phyloP scores from a whole-genome alignment of 2,888 invertebrate genomes.

The Hirudinaria manillensis region DNA sequence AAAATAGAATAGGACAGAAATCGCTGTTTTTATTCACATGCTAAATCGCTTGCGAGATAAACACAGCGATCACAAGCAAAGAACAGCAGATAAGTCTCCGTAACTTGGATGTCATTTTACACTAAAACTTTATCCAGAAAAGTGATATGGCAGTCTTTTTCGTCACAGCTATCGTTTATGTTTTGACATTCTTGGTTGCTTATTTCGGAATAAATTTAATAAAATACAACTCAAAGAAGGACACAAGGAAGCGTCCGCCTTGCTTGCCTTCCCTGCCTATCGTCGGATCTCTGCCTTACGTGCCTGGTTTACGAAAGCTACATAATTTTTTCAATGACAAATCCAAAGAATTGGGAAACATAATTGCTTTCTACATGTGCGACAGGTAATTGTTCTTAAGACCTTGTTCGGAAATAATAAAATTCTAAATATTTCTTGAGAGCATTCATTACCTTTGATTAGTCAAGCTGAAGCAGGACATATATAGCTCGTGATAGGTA shows the following conservation, averaged over 20 bases:
- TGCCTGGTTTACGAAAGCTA: neutral
- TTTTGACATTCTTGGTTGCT: neutral
- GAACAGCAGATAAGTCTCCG: too few species aligned
- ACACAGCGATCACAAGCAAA: too few species aligned
- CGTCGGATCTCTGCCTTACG: neutral
- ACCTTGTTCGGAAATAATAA: too few species aligned
- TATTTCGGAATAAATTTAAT: neutral
- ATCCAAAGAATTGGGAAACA: slow-evolving; percentile 3
- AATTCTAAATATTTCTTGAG: too few species aligned
- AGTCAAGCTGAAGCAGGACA: too few species aligned
- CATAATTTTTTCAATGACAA: neutral
- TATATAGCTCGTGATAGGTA: too few species aligned
- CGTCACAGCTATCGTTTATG: neutral
- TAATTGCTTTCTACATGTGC: neutral
- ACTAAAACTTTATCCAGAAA: too few species aligned
- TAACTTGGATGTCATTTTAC: too few species aligned
- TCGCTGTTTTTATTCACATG: too few species aligned
- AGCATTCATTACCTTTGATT: too few species aligned
- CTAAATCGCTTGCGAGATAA: too few species aligned
- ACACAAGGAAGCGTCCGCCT: neutral
- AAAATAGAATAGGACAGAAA: too few species aligned
- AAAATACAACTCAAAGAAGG: neutral
- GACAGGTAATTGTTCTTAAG: neutral
- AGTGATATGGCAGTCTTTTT: neutral
- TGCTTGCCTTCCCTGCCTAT: neutral